Conservation (phyloP, 2,888 invertebrate genomes). For the Harpagoxenus sublaevis region DNA sequence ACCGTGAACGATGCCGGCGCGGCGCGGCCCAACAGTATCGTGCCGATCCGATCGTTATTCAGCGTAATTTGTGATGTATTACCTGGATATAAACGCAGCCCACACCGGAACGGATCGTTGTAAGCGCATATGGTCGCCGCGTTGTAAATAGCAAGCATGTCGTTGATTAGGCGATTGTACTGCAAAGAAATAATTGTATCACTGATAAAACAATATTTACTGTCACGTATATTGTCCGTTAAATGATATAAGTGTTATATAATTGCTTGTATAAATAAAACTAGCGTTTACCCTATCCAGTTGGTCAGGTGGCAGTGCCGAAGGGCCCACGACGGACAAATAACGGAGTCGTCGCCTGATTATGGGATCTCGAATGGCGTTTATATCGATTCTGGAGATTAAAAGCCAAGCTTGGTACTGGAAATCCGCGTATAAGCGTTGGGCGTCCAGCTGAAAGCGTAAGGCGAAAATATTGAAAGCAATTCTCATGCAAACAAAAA, state of each 20-base stretch:
- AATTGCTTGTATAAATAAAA: neutral
- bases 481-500: neutral
- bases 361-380: conserved; percentile 90
- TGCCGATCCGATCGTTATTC: conserved; percentile 46
- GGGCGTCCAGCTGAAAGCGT: conserved; percentile 91
- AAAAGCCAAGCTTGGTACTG: conserved; percentile 93
- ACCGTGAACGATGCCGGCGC: conserved; percentile 48
- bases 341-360: conserved; percentile 92
- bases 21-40: conserved; percentile 23
- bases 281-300: conserved; percentile 90
- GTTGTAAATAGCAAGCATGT: conserved; percentile 95
- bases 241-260: neutral
- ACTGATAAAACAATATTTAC: conserved; percentile 2
- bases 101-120: conserved; percentile 94
- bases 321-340: conserved; percentile 93
- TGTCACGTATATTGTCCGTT: neutral
- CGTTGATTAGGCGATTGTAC: conserved; percentile 95
- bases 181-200: conserved; percentile 85
- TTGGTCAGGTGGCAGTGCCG: conserved; percentile 94
- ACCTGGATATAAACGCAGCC: conserved; percentile 93
- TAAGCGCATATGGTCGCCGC: conserved; percentile 94
- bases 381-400: conserved; percentile 90
- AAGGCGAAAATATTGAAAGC: neutral
- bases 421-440: conserved; percentile 93
- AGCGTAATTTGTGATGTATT: conserved; percentile 78